phyloP scores from a whole-genome alignment of 2,888 invertebrate species.

The Mellilla xanthometata region DNA sequence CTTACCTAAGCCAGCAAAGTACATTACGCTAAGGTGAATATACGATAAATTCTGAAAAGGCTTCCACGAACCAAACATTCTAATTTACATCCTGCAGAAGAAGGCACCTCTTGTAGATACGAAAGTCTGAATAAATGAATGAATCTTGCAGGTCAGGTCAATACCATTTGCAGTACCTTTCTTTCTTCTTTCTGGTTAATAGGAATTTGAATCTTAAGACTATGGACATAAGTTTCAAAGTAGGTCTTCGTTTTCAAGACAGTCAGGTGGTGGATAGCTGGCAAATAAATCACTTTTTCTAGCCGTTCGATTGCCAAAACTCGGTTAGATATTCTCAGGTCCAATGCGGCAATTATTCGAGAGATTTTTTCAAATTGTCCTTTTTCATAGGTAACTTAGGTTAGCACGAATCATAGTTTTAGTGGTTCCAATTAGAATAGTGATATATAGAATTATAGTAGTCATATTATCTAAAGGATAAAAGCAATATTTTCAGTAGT shows the following conservation, averaged over 20 bases:
- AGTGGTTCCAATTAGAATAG: too few species aligned
- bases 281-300: constrained; percentile 28
- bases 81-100: constrained; percentile 2
- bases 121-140: constrained; percentile 32
- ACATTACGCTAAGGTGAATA: not conserved
- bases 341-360: constrained; percentile 3
- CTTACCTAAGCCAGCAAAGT: too few species aligned
- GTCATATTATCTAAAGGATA: too few species aligned
- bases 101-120: constrained; percentile 14
- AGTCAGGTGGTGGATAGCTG: constrained; percentile 3
- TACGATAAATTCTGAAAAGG: constrained; percentile 2
- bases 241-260: not conserved
- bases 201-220: constrained; percentile 1
- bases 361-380: not conserved
- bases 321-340: constrained; percentile 13
- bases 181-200: not conserved
- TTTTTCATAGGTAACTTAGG: too few species aligned
- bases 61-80: constrained; percentile 3
- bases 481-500: too few species aligned
- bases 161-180: constrained; percentile 20
- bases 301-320: constrained; percentile 22
- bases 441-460: too few species aligned
- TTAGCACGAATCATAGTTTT: too few species aligned
- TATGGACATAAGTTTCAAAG: constrained; percentile 1
- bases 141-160: constrained; percentile 36